These are phyloP conservation scores for Physella acuta DNA, from an alignment of 1,140 invertebrate species.

Conservation along the genomic window DNA sequence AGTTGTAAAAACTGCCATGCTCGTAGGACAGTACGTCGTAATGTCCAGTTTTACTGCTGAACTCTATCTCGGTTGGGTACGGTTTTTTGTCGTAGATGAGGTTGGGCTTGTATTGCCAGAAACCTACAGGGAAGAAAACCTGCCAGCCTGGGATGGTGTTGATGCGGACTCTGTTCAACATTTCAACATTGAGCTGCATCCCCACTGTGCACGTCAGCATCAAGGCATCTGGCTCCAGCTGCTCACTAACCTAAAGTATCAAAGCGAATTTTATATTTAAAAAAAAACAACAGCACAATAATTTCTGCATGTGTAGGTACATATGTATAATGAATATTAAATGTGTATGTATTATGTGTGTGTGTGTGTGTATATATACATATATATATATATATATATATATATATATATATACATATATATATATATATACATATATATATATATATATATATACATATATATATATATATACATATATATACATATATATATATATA, in stretches of 20 bases:
- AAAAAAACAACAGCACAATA: background rate
- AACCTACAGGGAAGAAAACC: slow-evolving; percentile 61
- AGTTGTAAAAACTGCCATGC: slow-evolving; percentile 78
- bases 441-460: no score
- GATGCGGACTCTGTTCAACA: slow-evolving; percentile 69
- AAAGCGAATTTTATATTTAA: background rate
- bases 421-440: no score
- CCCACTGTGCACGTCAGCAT: slow-evolving; percentile 49
- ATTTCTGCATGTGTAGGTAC: no score
- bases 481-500: no score
- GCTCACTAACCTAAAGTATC: slow-evolving; percentile 65
- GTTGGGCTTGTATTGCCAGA: slow-evolving; percentile 57
- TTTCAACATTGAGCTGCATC: slow-evolving; percentile 74
- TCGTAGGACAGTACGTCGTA: slow-evolving; percentile 75
- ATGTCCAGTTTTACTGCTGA: slow-evolving; percentile 77
- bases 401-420: no score
- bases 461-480: no score
- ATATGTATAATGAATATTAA: no score
- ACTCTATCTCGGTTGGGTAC: slow-evolving; percentile 67
- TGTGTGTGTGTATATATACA: no score
- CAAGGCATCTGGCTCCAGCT: slow-evolving; percentile 62
- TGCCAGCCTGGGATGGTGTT: slow-evolving; percentile 61
- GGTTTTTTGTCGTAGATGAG: slow-evolving; percentile 53
- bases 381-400: no score
- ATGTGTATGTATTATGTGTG: no score